Evolutionary conservation across 2,888 invertebrate genomes (phyloP), one percentile per base, ranked within the genome.

Genomic region (Drosophila bunnanda): DNA sequence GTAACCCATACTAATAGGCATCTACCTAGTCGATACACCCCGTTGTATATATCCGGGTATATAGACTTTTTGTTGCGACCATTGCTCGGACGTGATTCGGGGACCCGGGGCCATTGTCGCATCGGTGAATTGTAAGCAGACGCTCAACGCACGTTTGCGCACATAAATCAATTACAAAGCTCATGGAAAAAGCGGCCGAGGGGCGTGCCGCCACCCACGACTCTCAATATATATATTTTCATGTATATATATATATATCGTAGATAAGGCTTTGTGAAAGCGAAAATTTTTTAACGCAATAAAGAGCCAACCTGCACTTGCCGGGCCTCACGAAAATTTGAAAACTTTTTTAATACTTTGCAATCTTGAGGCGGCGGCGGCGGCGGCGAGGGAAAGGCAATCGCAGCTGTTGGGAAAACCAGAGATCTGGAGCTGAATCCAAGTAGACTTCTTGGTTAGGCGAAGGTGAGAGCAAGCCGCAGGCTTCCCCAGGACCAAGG

Each of bases 161-260:
- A 79, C 83, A 84, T 84, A 84, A 84, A 84, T 84, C 83, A 84
- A 84, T 86, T 86, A 84, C 84, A 84, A 78, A 68, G 81, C 81
- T 76, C 68, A 56, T 58, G 58, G 38, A 59, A 59, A 61, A 62
- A 52, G 60, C 67, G 20, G 62, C 53, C 48, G 36, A 28, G 36
- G 56, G 66, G 50, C 43, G 56, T 56, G 32, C 50, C 60, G 32
- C 60, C 76, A 53, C 67, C 67, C 55, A 50, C 61, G 20, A 32
- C 64, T 55, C 61, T 61, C 67, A 52, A 77, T 71, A 73, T 39
- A 44, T 30, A 58, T 60, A 60, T 48, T 34, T 28, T 46, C 25
- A 65, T 53, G 38, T 20, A 54, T 54, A 54, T 53, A 30, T 20
- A 44, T 46, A 39, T 57, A 52, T 9, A 65, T 71, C 50, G 76